Conservation (phyloP, 2,888 invertebrate species). For the Chymomyza caudatula region DNA sequence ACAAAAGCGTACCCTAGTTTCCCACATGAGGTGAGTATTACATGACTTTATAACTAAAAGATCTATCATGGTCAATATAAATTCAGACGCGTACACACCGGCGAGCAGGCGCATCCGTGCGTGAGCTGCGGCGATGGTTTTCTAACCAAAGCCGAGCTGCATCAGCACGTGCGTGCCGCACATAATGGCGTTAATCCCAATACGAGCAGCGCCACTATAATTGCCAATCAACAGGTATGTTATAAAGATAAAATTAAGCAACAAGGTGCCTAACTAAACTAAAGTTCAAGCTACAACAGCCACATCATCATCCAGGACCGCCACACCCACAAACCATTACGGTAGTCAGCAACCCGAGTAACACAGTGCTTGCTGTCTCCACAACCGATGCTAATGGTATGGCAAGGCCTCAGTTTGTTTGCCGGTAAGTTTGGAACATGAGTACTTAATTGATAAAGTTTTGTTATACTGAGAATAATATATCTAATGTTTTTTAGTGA, state of each 20-base stretch:
- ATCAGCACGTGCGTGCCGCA: slow-evolving; percentile 82
- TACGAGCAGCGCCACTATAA: slow-evolving; percentile 77
- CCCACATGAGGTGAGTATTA: slow-evolving; percentile 85
- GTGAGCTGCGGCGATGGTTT: slow-evolving; percentile 88
- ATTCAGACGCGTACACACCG: slow-evolving; percentile 83
- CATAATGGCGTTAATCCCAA: slow-evolving; percentile 79
- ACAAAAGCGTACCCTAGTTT: slow-evolving; percentile 88
- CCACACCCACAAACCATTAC: slow-evolving; percentile 78
- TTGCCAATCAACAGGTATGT: slow-evolving; percentile 76
- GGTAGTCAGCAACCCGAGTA: slow-evolving; percentile 77
- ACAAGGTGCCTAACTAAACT: slow-evolving; percentile 12
- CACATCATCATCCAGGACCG: slow-evolving; percentile 78
- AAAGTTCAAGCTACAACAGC: slow-evolving; percentile 63
- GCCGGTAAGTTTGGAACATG: slow-evolving; percentile 66
- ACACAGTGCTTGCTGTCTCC: slow-evolving; percentile 76
- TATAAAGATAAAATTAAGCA: slow-evolving; percentile 74
- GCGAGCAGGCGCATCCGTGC: slow-evolving; percentile 86
- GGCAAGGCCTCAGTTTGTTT: slow-evolving; percentile 77
- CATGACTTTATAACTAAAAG: neutral
- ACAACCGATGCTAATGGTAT: slow-evolving; percentile 76
- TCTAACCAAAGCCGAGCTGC: slow-evolving; percentile 84
- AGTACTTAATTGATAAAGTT: neutral
- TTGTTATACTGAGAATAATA: neutral
- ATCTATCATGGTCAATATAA: neutral
- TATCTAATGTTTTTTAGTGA: slow-evolving; percentile 76